phyloP scores from a whole-genome alignment of 2,797 vertebrate genomes.

The Astyanax mexicanus region DNA sequence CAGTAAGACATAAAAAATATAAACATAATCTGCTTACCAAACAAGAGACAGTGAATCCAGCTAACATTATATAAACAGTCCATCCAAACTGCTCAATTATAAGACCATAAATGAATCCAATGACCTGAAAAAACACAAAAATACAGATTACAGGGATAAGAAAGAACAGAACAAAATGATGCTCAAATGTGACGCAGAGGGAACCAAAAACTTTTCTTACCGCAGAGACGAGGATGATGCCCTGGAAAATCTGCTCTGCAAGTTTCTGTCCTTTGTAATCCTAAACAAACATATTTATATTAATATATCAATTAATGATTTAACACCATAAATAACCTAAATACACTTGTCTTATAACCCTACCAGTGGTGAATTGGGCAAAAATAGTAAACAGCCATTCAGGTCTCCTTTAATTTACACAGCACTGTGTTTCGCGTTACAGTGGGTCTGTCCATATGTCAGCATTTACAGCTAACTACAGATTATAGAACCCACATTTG shows the following conservation, averaged over 20 bases:
- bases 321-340: too few species aligned
- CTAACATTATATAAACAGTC: constrained; percentile 96
- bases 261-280: constrained; percentile 98
- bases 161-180: background rate
- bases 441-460: too few species aligned
- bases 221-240: constrained; percentile 94
- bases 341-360: too few species aligned
- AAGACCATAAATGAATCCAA: constrained; percentile 94
- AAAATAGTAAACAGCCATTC: too few species aligned
- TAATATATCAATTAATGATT: too few species aligned
- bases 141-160: too few species aligned
- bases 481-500: too few species aligned
- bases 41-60: constrained; percentile 91
- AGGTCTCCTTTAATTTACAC: too few species aligned
- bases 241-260: constrained; percentile 98
- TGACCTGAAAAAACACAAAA: constrained; percentile 74
- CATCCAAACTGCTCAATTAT: constrained; percentile 94
- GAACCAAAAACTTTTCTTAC: constrained; percentile 74
- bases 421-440: too few species aligned
- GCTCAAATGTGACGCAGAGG: constrained; percentile 22
- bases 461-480: too few species aligned
- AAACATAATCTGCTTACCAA: constrained; percentile 85
- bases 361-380: too few species aligned
- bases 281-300: constrained; percentile 66
- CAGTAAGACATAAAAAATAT: too few species aligned